Conservation (phyloP, 2,113 vertebrate species). For the Alces alces region DNA sequence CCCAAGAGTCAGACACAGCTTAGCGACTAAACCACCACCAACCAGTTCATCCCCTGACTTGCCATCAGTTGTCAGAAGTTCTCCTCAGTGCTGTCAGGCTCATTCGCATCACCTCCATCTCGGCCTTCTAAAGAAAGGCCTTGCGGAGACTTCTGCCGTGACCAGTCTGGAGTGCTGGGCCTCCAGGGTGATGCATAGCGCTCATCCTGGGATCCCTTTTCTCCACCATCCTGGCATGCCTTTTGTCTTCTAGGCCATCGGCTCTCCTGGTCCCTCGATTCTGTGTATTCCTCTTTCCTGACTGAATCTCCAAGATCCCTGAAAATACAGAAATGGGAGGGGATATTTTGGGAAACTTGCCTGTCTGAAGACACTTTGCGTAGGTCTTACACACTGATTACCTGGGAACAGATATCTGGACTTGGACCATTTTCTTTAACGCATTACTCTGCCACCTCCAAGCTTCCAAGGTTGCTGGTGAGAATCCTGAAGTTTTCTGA, state of each 20-base stretch:
- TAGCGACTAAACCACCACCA: not conserved
- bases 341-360: not conserved
- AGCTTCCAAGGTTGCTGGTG: not conserved
- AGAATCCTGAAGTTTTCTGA: not conserved
- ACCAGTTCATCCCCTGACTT: not conserved
- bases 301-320: not conserved
- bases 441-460: not conserved
- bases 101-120: not conserved
- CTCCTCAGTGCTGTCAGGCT: not conserved
- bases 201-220: not conserved
- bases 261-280: not conserved
- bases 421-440: not conserved
- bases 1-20: not conserved
- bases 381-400: not conserved
- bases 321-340: not conserved
- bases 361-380: not conserved
- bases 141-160: not conserved
- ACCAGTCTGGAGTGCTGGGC: not conserved
- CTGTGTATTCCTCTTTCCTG: not conserved
- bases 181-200: not conserved
- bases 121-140: not conserved
- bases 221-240: not conserved
- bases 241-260: not conserved
- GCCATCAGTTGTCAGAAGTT: not conserved
- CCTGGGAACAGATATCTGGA: not conserved